Base-by-base conservation (phyloP, 2,888 invertebrate species). In the Hirtodrosophila cameraria region DNA sequence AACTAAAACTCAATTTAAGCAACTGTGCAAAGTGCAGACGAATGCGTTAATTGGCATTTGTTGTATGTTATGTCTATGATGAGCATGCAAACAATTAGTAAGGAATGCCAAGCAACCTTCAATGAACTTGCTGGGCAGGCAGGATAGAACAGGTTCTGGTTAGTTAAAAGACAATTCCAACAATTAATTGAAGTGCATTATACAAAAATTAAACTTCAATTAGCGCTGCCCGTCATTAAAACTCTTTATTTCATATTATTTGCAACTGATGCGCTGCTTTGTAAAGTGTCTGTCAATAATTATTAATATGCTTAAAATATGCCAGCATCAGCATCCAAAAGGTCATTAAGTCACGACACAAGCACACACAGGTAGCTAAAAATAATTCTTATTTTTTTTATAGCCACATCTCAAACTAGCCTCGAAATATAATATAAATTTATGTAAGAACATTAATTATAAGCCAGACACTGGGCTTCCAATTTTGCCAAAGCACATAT, bases 381-480 rank as follows among this genome's bases (percentile, higher is more conserved):
- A 27, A 65, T 69, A 52, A 65, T 58, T 7, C 8, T 3, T 20
- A 20, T 20, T 3, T 20, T 20, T 61, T 61, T 55, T 66, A 81
- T 12, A 53, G 39, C 23, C 18, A 35, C 15, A 20, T 9, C 39
- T 35, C 15, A 9, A 33, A 46, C 43, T 54, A 31, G 57, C 41
- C 63, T 31, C 48, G 57, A 74, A 70, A 59, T 61, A 57, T 54
- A 70, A 59, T 61, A 57, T 54, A 62, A 84, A 84, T 75, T 67
- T 48, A 78, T 75, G 75, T 65, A 65, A 71, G 71, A 82, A 75
- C 78, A 79, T 79, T 82, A 78, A 85, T 82, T 79, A 67, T 42
- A 49, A 60, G 59, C 58, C 62, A 50, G 45, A 49, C 46, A 31
- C 33, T 8, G 39, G 48, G 49, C 20, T 36, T 42, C 63, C 53